These are phyloP conservation scores for Leptinotarsa defecta DNA, from an alignment of 1,140 invertebrate genomes.

Conservation along the genomic window DNA sequence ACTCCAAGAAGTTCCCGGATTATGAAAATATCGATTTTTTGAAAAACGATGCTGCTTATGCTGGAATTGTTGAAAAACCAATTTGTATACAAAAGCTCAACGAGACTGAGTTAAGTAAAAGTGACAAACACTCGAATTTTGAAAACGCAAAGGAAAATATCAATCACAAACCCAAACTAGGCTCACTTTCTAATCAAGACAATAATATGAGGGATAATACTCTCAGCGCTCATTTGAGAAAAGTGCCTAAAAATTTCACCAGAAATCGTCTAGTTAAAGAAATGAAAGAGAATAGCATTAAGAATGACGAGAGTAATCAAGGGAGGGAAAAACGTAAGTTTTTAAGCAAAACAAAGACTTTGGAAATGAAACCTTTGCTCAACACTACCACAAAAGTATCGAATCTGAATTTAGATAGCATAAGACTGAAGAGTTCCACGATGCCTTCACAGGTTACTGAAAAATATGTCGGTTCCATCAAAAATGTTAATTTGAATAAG, in stretches of 20 bases:
- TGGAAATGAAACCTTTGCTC: constrained; percentile 33
- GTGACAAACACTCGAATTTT: constrained; percentile 13
- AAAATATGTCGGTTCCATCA: constrained; percentile 42
- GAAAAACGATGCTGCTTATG: constrained; percentile 46
- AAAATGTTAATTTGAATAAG: constrained; percentile 23
- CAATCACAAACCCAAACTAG: background rate
- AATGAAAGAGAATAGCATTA: constrained; percentile 21
- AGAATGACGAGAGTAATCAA: constrained; percentile 2
- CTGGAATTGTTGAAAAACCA: constrained; percentile 39
- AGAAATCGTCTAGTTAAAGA: constrained; percentile 47
- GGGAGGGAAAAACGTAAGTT: constrained; percentile 36
- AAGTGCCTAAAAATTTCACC: constrained; percentile 54
- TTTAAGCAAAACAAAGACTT: constrained; percentile 34
- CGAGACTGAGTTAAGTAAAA: constrained; percentile 21
- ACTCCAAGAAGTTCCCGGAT: constrained; percentile 38
- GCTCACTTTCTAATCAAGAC: constrained; percentile 17
- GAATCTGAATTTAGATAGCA: constrained; percentile 45
- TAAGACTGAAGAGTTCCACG: constrained; percentile 32
- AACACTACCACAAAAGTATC: constrained; percentile 28
- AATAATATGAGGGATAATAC: constrained; percentile 41
- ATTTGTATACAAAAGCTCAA: constrained; percentile 43
- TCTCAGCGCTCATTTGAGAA: constrained; percentile 42
- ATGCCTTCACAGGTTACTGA: constrained; percentile 46
- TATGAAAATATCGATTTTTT: constrained; percentile 53
- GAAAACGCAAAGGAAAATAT: constrained; percentile 9